Evolutionary conservation across 1,140 invertebrate genomes (phyloP).

Genomic region (Lamellibrachia luymesi): DNA sequence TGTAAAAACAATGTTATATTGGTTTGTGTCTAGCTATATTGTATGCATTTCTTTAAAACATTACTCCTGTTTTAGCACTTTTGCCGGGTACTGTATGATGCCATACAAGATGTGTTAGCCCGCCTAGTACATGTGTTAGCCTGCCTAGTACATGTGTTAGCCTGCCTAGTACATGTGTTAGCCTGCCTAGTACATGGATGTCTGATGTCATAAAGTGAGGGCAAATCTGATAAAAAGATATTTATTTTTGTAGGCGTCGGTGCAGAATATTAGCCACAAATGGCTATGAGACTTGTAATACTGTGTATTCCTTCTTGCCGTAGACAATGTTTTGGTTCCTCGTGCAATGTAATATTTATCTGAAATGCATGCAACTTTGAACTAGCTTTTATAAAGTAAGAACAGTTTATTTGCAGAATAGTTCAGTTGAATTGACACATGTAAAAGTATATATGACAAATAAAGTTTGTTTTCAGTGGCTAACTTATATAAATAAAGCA

Average conservation of each 20-base stretch:
- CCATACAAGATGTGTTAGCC: no score
- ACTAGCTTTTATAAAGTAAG: background rate
- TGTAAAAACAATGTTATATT: background rate
- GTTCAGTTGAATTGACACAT: no score
- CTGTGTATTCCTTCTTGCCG: background rate
- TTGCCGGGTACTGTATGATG: background rate
- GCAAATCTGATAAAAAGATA: background rate
- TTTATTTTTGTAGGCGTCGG: background rate
- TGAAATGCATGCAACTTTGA: background rate
- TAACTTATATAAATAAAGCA: no score
- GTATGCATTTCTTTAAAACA: background rate
- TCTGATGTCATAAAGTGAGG: background rate
- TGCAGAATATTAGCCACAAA: background rate
- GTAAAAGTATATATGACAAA: no score
- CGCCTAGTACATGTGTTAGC: no score
- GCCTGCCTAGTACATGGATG: background rate
- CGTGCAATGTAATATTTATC: background rate
- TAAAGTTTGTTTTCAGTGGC: no score
- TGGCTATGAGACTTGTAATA: background rate
- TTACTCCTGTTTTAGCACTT: background rate
- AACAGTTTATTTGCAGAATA: background rate
- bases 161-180: background rate
- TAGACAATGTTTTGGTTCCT: background rate
- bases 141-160: background rate
- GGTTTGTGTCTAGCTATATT: background rate